phyloP scores from a whole-genome alignment of 2,113 vertebrate species.

The Callospermophilus lateralis region DNA sequence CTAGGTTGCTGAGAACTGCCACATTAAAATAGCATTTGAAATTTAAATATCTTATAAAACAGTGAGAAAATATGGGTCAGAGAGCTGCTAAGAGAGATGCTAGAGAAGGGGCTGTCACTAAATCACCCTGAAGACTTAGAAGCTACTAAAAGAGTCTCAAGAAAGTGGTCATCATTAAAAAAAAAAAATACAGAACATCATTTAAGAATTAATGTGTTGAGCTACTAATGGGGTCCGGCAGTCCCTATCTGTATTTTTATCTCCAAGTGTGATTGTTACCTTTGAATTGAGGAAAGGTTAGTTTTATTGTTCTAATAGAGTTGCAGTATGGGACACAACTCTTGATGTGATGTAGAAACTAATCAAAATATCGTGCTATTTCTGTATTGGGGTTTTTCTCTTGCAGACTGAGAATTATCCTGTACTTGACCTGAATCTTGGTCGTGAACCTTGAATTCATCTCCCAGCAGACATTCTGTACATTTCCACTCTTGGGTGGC shows the following conservation, averaged over 20 bases:
- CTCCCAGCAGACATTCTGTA: neutral
- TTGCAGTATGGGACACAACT: neutral
- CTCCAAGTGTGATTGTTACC: neutral
- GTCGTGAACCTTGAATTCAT: neutral
- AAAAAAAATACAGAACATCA: neutral
- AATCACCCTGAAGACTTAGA: conserved; percentile 50
- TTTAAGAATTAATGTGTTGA: neutral
- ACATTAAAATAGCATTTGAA: conserved; percentile 67
- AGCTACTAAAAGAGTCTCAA: neutral
- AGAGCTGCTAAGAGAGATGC: conserved; percentile 51
- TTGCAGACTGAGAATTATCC: neutral
- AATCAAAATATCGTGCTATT: neutral
- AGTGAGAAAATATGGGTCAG: conserved; percentile 47
- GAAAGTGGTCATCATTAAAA: conserved; percentile 15
- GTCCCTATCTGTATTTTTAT: neutral
- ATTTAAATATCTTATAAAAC: conserved; percentile 74
- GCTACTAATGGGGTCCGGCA: neutral
- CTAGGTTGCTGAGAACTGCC: conserved; percentile 19
- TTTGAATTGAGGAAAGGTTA: neutral
- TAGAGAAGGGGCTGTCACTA: neutral
- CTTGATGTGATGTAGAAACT: conserved; percentile 8
- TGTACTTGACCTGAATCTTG: neutral
- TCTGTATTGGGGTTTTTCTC: conserved; percentile 17
- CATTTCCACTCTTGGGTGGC: neutral
- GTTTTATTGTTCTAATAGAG: neutral